A percentile compares a stretch with the other conserved stretches of the same genome.
Conservation (phyloP, 2,113 vertebrate genomes). For the Petroica traversi region DNA sequence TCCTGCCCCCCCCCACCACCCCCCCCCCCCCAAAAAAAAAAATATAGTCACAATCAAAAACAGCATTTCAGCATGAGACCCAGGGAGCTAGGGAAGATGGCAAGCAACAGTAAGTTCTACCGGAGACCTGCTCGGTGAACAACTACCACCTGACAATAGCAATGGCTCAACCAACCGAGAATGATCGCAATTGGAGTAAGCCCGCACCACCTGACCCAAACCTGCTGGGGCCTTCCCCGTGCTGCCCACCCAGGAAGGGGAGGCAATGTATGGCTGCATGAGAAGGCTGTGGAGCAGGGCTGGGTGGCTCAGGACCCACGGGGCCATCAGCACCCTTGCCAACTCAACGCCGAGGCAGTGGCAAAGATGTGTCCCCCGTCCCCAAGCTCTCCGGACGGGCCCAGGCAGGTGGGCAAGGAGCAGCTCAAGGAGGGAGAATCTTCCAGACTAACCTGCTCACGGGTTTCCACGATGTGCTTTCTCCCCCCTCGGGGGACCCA, state of each 20-base stretch:
- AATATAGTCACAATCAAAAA: background rate
- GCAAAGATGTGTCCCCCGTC: background rate
- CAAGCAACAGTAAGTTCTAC: background rate
- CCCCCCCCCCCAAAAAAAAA: background rate
- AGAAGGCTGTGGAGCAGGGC: background rate
- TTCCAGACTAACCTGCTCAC: slow-evolving; percentile 42
- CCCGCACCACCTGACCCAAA: background rate
- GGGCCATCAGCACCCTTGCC: background rate
- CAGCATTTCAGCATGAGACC: background rate
- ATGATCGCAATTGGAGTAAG: background rate
- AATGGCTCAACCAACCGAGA: background rate
- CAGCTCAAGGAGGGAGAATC: background rate
- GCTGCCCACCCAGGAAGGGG: background rate
- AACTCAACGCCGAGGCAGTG: background rate
- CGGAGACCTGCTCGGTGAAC: background rate
- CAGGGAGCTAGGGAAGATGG: background rate
- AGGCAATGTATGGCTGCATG: fast-evolving
- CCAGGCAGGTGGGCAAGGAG: background rate
- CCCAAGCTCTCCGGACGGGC: background rate
- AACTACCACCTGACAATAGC: background rate
- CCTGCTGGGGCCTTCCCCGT: background rate
- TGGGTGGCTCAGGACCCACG: background rate
- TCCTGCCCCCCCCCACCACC: background rate
- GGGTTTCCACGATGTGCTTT: background rate
- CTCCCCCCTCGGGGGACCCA: background rate